Evolutionary conservation across 2,888 invertebrate genomes (phyloP).

Genomic region (Latrodectus elegans): DNA sequence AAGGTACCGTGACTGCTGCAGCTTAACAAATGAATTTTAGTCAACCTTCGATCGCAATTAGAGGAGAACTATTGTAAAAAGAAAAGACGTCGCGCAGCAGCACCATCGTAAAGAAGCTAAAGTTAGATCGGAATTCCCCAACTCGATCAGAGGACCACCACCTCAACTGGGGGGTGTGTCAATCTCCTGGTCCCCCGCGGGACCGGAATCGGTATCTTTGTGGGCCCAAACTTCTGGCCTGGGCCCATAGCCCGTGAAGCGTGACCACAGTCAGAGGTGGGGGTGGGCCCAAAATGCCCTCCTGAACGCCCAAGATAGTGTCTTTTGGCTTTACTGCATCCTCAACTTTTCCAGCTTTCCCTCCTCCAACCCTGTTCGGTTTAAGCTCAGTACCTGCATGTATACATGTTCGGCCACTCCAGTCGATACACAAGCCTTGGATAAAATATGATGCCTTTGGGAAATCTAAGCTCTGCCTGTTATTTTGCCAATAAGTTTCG

Average conservation of each 20-base stretch:
- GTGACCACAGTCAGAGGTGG: constrained; percentile 62
- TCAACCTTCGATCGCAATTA: constrained; percentile 67
- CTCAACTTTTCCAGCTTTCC: constrained; percentile 15
- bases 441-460: constrained; percentile 63
- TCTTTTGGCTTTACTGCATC: constrained; percentile 19
- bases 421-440: constrained; percentile 47
- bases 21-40: constrained; percentile 69
- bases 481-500: constrained; percentile 64
- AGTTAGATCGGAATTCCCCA: constrained; percentile 60
- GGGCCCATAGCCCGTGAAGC: constrained; percentile 60
- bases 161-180: constrained; percentile 57
- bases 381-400: constrained; percentile 27
- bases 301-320: constrained; percentile 66
- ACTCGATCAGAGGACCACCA: constrained; percentile 40
- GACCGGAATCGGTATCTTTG: constrained; percentile 53
- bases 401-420: constrained; percentile 50
- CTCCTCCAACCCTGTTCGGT: background rate
- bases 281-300: constrained; percentile 48
- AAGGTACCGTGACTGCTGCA: constrained; percentile 51
- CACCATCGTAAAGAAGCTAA: constrained; percentile 55
- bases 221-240: constrained; percentile 52
- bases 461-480: constrained; percentile 62
- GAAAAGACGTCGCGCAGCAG: constrained; percentile 41
- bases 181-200: constrained; percentile 52
- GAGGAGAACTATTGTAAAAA: constrained; percentile 64